Percentiles rank a stretch among this genome's conserved stretches.
These are phyloP conservation scores for Tinamus major DNA, from an alignment of 2,797 vertebrate species.

Conservation along the genomic window DNA sequence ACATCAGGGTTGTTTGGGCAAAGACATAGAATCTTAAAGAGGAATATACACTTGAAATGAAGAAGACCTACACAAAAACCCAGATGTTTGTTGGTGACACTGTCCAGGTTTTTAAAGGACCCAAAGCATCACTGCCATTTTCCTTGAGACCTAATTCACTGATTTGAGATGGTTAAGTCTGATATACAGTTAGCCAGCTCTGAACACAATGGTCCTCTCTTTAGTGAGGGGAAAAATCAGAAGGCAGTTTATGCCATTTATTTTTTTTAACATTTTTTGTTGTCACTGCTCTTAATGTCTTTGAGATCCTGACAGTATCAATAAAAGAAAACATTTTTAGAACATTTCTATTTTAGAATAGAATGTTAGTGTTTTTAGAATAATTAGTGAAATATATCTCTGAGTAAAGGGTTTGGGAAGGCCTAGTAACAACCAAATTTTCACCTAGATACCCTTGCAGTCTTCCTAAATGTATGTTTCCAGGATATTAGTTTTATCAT, in stretches of 20 bases:
- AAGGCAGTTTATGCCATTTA: fast-evolving
- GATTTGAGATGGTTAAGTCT: not conserved
- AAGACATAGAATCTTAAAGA: not conserved
- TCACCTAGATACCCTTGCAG: not conserved
- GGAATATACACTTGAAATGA: not conserved
- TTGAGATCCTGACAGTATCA: not conserved
- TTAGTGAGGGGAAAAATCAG: fast-evolving
- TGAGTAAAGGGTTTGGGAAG: not conserved
- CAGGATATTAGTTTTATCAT: not conserved
- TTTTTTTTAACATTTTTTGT: not conserved
- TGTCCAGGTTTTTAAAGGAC: not conserved
- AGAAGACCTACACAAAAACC: not conserved
- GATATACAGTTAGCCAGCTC: fast-evolving
- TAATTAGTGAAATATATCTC: not conserved
- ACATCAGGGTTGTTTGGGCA: not conserved
- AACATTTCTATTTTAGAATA: not conserved
- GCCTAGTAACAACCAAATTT: not conserved
- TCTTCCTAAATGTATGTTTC: not conserved
- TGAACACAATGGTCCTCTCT: not conserved
- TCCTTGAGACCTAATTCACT: not conserved
- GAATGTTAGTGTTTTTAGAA: too few relatives aligned
- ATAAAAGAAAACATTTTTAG: not conserved
- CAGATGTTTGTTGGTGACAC: not conserved
- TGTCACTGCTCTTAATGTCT: not conserved
- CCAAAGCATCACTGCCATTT: not conserved